Evolutionary conservation across 37 sponge, comb jelly and placozoan genomes (phyloP), one percentile per base, ranked within the genome.

Genomic region (Halichondria panicea): DNA sequence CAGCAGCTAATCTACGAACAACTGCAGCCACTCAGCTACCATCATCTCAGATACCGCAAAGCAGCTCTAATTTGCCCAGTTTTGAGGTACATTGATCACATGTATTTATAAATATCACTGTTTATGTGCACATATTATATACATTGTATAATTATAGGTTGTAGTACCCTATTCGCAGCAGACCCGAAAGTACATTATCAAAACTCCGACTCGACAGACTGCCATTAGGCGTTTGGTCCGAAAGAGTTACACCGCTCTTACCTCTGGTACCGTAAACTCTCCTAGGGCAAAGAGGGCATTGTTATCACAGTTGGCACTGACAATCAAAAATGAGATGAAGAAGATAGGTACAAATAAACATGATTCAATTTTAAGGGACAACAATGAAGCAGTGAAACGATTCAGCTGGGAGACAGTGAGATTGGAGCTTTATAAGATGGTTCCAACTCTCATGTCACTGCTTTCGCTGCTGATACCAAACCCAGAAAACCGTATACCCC

Each of bases 261-360:
- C 8, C 8, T 25, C 55, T 50, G 28, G 13, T 13, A 13, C 32
- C 6, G 56, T 39, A 18, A 7, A 9, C 2, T 64, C 65, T 30
- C 1, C 41, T 27, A 4, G 19, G 4, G 6, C 38, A 30, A 31
- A 18, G 39, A 19, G 3, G 18, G 40, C 12, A 1, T 19, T 58
- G 8, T 7, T 58, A 7, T 21, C 1, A 32, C 41, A 30, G n/a
- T 9, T 73, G 13, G 19, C 59, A 2, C 28, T 22, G 1, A 22
- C 55, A 55, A 61, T 66, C 19, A 65, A 34, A 43, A 68, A 43
- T 1, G 71, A 80, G 34, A 80, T 80, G 81, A 69, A 80, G 12
- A 30, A 40, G 6, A 55, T 80, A 3, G 22, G 54, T 1, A 61
- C 81, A 15, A 31, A 55, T 33, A n/a, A 15, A 9, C 61, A 69